These are phyloP conservation scores for Sebastiscus albofasciatus DNA, from an alignment of 2,797 vertebrate species.

Conservation along the genomic window DNA sequence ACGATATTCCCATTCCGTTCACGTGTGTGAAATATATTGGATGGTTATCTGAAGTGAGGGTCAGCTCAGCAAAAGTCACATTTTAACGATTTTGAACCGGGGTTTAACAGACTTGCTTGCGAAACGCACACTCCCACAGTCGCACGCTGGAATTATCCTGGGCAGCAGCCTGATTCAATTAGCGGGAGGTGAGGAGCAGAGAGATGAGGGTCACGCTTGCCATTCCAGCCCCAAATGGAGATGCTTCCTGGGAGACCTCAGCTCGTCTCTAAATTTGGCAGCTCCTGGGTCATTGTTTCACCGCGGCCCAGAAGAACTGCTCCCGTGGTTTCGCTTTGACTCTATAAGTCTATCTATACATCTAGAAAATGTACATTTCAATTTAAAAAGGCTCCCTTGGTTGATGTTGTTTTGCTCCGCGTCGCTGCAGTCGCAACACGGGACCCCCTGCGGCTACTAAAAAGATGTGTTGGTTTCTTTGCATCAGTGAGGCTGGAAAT, in stretches of 20 bases:
- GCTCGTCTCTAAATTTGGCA: conserved; percentile 79
- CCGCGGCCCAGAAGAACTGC: conserved; percentile 64
- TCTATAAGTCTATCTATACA: conserved; percentile 56
- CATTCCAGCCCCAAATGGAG: conserved; percentile 77
- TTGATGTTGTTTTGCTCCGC: conserved; percentile 25
- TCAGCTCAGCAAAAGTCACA: conserved; percentile 31
- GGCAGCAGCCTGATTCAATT: conserved; percentile 83
- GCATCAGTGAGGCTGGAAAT: conserved; percentile 10
- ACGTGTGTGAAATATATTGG: conserved; percentile 13
- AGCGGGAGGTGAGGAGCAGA: conserved; percentile 78
- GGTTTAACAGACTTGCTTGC: conserved; percentile 45
- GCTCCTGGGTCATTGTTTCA: conserved; percentile 79
- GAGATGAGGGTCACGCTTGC: conserved; percentile 80
- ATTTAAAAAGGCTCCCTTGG: conserved; percentile 46
- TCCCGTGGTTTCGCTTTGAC: conserved; percentile 33
- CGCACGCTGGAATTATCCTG: conserved; percentile 56
- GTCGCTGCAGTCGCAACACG: not conserved
- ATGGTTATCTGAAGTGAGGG: conserved; percentile 31
- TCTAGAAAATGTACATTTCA: conserved; percentile 63
- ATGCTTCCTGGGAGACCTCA: conserved; percentile 73
- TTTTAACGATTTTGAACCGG: conserved; percentile 49
- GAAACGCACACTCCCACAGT: conserved; percentile 4
- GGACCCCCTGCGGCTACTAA: conserved; percentile 28
- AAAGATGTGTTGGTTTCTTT: conserved; percentile 8
- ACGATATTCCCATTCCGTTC: conserved; percentile 4